Base-by-base conservation (phyloP, 2,113 vertebrate species). In the Thymallus thymallus region DNA sequence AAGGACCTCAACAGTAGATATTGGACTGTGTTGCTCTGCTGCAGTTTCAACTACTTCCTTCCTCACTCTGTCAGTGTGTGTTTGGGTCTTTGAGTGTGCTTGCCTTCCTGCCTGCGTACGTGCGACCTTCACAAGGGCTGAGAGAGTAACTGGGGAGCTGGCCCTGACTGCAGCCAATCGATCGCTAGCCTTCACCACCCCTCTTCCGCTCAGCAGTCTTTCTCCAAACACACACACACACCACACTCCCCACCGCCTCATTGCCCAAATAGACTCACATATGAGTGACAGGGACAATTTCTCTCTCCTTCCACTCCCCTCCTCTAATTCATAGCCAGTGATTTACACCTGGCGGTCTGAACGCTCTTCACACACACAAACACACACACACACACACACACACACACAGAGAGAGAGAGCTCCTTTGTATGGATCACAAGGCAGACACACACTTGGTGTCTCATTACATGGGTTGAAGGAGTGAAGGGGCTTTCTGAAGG, bases 181-280 rank as follows among this genome's bases (percentile, higher is more conserved):
- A 90, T 91, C 82, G 77, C 75, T 83, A 77, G 75, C 77, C 77
- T 84, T 77, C 85, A 80, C 85, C 55, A 32, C 60, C 14, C 76
- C 64, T 87, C 82, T 78, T 51, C 73, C 71, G 69, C 85, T 81
- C 88, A 84, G 7, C 41, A 55, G 13, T 58, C 55, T 23, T 22
- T 24, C 78, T 61, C 84, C 86, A 84, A 81, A 70, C 67, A 71
- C 63, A 68, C 79, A 71, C 73, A 63, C 73, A 51, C 51, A 73
- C 73, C 76, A 72, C 69, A 61, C 71, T 62, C 65, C 61, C 73
- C 22, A 30, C 78, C 71, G 83, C 88, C 84, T 90, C 89, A 87
- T 90, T 91, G 88, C 87, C 85, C 88, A 89, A 89, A 89, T 88
- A 89, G 86, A 90, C 89, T 87, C 85, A 87, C 87, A 88, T 87